Percentiles rank a stretch among this genome's conserved stretches.
phyloP scores from a whole-genome alignment of 2,797 vertebrate genomes.

The Triplophysa yarkandensis region DNA sequence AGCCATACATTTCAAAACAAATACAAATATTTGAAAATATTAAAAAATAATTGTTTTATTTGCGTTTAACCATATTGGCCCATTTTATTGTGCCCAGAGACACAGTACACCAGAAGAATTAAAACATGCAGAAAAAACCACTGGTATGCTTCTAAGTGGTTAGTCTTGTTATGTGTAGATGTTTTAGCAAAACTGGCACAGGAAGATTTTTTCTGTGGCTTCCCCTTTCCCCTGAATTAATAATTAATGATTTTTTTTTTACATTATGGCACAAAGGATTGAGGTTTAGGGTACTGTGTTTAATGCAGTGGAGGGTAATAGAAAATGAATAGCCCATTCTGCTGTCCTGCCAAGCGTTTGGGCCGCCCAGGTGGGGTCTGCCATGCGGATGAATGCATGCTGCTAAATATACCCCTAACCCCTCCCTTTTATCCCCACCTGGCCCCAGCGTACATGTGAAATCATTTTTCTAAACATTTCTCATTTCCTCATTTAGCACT shows the following conservation, averaged over 20 bases:
- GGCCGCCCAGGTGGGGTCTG: constrained; percentile 53
- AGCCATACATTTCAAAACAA: too few species aligned
- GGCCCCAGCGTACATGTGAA: constrained; percentile 30
- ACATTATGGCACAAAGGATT: constrained; percentile 60
- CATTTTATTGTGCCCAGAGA: background rate
- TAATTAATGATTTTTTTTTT: constrained; percentile 75
- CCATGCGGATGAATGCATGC: constrained; percentile 43
- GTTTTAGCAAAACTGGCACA: constrained; percentile 48
- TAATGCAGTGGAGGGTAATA: constrained; percentile 64
- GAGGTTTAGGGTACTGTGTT: constrained; percentile 63
- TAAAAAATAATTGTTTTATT: too few species aligned
- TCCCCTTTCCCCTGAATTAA: constrained; percentile 62
- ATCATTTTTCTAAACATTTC: constrained; percentile 9
- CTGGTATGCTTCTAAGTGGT: constrained; percentile 40
- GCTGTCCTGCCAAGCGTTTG: constrained; percentile 57
- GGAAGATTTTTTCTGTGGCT: constrained; percentile 53
- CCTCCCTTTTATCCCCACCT: constrained; percentile 9
- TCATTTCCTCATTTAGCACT: constrained; percentile 6
- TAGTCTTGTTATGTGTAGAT: constrained; percentile 1
- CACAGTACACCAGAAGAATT: constrained; percentile 14
- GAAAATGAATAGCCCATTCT: constrained; percentile 65
- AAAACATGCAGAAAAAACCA: constrained; percentile 7
- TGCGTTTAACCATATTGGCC: too few species aligned
- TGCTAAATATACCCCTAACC: constrained; percentile 47
- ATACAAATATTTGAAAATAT: too few species aligned